A percentile compares a stretch with the other conserved stretches of the same genome.
These are phyloP conservation scores for Apodemia zela DNA, from an alignment of 2,888 invertebrate genomes.

Conservation along the genomic window DNA sequence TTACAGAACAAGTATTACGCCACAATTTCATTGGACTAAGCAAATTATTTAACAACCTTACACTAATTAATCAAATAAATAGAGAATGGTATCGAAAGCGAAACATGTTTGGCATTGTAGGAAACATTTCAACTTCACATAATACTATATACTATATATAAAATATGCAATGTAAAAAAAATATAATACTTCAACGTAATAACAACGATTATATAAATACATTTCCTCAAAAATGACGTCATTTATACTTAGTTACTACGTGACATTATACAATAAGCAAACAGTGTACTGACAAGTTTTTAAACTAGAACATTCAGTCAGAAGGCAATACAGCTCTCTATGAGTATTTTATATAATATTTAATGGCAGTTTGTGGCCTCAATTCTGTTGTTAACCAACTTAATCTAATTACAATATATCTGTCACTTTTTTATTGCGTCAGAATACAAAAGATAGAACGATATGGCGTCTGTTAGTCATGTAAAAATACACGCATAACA, in stretches of 20 bases:
- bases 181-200: slow-evolving; percentile 17
- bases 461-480: background rate
- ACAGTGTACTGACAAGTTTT: background rate
- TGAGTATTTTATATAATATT: background rate
- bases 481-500: too few species aligned
- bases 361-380: background rate
- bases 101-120: slow-evolving; percentile 13
- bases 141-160: slow-evolving; percentile 10
- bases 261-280: slow-evolving; percentile 2
- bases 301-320: background rate
- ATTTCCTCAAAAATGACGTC: slow-evolving; percentile 15
- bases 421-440: background rate
- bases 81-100: slow-evolving; percentile 8
- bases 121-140: slow-evolving; percentile 3
- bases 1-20: slow-evolving; percentile 10
- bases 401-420: background rate
- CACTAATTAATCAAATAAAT: slow-evolving; percentile 23
- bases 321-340: background rate
- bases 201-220: slow-evolving; percentile 22
- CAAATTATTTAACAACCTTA: slow-evolving; percentile 19
- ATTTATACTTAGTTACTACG: slow-evolving; percentile 13
- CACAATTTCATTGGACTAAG: slow-evolving; percentile 15
- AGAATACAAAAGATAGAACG: background rate
- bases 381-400: background rate
- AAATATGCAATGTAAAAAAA: slow-evolving; percentile 16